Percentiles rank a stretch among this genome's conserved stretches.
Evolutionary conservation across 2,113 vertebrate genomes (phyloP).

Genomic region (Leucoraja erinaceus): DNA sequence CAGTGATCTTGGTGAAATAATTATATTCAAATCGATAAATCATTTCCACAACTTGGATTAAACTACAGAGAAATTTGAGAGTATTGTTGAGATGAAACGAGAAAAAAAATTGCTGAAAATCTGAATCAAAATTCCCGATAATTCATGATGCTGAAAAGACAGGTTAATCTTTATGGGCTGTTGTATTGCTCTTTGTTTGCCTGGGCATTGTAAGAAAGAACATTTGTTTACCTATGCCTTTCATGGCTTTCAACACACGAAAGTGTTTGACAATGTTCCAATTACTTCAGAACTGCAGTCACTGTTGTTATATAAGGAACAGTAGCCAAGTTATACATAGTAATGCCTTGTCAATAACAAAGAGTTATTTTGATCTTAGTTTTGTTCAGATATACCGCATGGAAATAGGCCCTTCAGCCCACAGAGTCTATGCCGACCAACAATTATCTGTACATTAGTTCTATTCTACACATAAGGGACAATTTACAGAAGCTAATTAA

Average conservation of each 20-base stretch:
- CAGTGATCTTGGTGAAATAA: neutral
- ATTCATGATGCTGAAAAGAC: conserved; percentile 5
- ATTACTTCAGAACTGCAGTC: neutral
- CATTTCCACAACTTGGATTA: neutral
- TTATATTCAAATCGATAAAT: neutral
- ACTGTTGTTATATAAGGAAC: neutral
- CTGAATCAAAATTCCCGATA: neutral
- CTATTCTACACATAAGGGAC: too few relatives aligned
- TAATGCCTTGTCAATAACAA: neutral
- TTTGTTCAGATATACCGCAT: too few relatives aligned
- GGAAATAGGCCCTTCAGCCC: too few relatives aligned
- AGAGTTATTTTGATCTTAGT: neutral
- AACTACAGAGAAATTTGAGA: neutral
- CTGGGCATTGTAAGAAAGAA: neutral
- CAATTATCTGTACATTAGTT: too few relatives aligned
- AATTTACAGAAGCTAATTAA: too few relatives aligned
- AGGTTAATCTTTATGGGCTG: neutral
- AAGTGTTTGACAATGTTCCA: neutral
- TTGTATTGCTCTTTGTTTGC: neutral
- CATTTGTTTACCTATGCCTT: neutral
- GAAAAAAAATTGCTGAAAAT: neutral
- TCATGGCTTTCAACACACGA: neutral
- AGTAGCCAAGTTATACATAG: neutral
- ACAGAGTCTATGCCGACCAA: too few relatives aligned
- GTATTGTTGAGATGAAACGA: neutral